Base-by-base conservation (phyloP, 1,140 invertebrate genomes). In the Bombus sibiricus region DNA sequence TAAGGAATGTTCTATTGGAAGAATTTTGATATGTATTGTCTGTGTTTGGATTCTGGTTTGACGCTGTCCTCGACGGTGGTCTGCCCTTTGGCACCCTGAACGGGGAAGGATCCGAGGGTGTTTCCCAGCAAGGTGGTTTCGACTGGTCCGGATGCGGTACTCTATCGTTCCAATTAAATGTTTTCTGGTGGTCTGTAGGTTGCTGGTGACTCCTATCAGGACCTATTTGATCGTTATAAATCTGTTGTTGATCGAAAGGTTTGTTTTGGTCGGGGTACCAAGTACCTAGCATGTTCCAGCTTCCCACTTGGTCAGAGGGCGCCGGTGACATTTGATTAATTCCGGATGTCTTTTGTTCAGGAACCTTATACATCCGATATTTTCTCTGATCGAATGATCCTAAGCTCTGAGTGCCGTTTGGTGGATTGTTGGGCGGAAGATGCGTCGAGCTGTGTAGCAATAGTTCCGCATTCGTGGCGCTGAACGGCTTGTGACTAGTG, bases 61-160 rank as follows among this genome's bases (percentile, higher is more conserved):
- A 90, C 32, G 92, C 91, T 3, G 96, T 96, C 80, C 96, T 94
- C 1, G 97, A 97, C 18, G 96, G 96, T 37, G 96, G 96, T 89
- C 96, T 95, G 6, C 96, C 96, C 92, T 96, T 97, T 5, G 97
- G 97, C 4, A 97, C 96, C 89, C 97, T 94, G 89, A 97, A 97
- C 4, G 96, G 95, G 15, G 96, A 95, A 47, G 96, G 96, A 86
- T 96, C 95, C 32, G 91, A 43, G 37, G 92, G 82, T 15, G 89
- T 66, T 77, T 93, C 93, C 93, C 94, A 94, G 34, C 83, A 78
- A 57, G 71, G 41, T 32, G 86, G 77, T 77, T 92, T 93, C 13
- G 88, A 62, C 47, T 91, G 84, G 12, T 93, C 93, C 9, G 90
- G 72, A n/a, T 91, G 88, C 28, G 88, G 53, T 41, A 84, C 15